phyloP scores from a whole-genome alignment of 1,140 invertebrate species.

The Brachionus rotundiformis region DNA sequence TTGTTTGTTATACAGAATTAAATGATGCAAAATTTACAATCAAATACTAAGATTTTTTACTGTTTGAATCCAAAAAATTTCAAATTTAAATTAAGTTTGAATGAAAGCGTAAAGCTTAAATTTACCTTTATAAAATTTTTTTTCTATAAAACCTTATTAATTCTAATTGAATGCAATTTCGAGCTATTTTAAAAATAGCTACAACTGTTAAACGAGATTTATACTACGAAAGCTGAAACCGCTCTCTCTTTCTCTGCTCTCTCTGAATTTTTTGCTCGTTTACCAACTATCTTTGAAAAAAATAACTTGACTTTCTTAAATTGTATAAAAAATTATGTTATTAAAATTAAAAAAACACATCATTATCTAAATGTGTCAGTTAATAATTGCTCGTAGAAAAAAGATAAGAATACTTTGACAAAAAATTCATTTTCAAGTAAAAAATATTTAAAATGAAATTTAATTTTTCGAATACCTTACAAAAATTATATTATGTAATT shows the following conservation, averaged over 20 bases:
- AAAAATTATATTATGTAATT: slow-evolving; percentile 9
- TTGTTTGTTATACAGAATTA: background rate
- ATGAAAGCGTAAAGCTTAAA: slow-evolving; percentile 7
- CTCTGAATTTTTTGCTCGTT: background rate
- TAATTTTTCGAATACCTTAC: slow-evolving; percentile 4
- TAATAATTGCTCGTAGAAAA: background rate
- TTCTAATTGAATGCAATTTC: slow-evolving; percentile 16
- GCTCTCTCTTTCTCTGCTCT: background rate
- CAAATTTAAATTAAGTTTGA: background rate
- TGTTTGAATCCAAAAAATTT: background rate
- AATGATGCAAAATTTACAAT: slow-evolving; percentile 6
- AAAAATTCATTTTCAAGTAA: background rate
- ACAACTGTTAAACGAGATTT: slow-evolving; percentile 2
- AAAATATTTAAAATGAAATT: background rate
- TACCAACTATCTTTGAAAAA: slow-evolving; percentile 7
- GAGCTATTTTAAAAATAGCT: background rate
- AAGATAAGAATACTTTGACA: background rate
- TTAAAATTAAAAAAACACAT: background rate
- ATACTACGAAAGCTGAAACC: background rate
- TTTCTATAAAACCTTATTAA: slow-evolving; percentile 2
- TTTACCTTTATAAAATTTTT: background rate
- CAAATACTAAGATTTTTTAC: background rate
- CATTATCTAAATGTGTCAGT: background rate
- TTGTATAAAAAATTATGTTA: background rate
- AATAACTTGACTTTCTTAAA: background rate